phyloP scores from a whole-genome alignment of 2,113 vertebrate species.

The Actenoides hombroni region DNA sequence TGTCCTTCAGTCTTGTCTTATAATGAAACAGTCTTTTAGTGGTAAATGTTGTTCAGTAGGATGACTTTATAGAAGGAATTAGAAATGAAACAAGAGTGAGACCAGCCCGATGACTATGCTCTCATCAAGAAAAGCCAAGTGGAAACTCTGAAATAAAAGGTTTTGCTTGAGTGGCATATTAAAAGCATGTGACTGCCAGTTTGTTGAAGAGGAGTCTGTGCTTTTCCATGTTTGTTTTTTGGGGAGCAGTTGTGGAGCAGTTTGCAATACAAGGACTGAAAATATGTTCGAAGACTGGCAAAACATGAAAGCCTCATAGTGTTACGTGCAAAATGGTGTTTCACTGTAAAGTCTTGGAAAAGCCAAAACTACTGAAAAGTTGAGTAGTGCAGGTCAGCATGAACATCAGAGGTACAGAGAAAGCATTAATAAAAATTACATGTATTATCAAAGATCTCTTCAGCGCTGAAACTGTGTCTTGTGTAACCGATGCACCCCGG shows the following conservation, averaged over 20 bases:
- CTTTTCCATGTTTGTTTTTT: not conserved
- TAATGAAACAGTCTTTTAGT: not conserved
- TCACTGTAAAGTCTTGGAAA: not conserved
- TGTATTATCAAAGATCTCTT: not conserved
- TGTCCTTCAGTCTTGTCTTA: not conserved
- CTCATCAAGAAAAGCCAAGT: not conserved
- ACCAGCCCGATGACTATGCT: not conserved
- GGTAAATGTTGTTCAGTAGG: not conserved
- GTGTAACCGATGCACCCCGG: rapidly evolving
- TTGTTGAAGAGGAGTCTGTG: not conserved
- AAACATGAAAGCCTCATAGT: not conserved
- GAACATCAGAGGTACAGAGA: not conserved
- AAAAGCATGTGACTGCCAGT: not conserved
- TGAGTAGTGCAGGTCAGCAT: not conserved
- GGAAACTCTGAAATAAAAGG: not conserved
- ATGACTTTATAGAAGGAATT: not conserved
- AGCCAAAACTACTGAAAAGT: not conserved
- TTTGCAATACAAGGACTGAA: not conserved
- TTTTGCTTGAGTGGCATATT: not conserved
- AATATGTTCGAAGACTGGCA: not conserved
- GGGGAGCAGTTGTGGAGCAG: not conserved
- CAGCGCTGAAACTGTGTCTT: not conserved
- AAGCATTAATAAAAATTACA: not conserved
- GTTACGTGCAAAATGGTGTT: not conserved
- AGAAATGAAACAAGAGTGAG: not conserved